Percentiles rank a stretch among this genome's conserved stretches.
These are phyloP conservation scores for Zenarchopterus dispar DNA, from an alignment of 2,797 vertebrate genomes.

Conservation along the genomic window DNA sequence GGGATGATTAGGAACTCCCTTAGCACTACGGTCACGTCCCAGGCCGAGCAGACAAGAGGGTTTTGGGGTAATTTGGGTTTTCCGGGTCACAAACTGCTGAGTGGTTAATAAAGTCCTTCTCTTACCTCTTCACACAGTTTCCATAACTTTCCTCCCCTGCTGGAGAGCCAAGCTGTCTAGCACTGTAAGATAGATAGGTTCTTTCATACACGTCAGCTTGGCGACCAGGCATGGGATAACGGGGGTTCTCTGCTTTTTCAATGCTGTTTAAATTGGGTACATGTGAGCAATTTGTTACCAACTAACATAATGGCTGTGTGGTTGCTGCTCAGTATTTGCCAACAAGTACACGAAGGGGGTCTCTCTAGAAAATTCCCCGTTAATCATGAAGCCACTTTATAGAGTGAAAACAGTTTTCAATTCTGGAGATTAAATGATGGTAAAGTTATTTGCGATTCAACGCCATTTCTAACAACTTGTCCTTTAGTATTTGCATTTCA, in stretches of 20 bases:
- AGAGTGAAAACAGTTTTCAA: constrained; percentile 51
- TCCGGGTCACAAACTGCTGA: constrained; percentile 82
- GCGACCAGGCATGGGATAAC: constrained; percentile 63
- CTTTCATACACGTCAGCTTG: constrained; percentile 62
- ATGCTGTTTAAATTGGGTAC: constrained; percentile 72
- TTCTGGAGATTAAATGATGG: constrained; percentile 49
- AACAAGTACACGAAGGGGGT: constrained; percentile 68
- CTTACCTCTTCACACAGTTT: constrained; percentile 80
- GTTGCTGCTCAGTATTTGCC: constrained; percentile 75
- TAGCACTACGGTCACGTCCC: constrained; percentile 57
- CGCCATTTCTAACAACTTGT: constrained; percentile 32
- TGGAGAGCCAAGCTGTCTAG: constrained; percentile 64
- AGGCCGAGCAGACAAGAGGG: constrained; percentile 69
- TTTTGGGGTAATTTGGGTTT: constrained; percentile 83
- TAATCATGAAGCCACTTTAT: constrained; percentile 53
- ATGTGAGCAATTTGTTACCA: constrained; percentile 82
- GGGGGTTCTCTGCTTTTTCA: constrained; percentile 59
- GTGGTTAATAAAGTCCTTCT: constrained; percentile 82
- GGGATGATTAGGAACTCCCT: constrained; percentile 70
- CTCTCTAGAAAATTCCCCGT: constrained; percentile 59
- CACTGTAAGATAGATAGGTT: constrained; percentile 65
- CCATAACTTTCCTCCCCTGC: constrained; percentile 53
- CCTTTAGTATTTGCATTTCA: constrained; percentile 19
- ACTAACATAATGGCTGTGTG: constrained; percentile 70
- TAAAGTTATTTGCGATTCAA: constrained; percentile 12